Conservation (phyloP, 2,797 vertebrate genomes). For the Labeo calbasu region DNA sequence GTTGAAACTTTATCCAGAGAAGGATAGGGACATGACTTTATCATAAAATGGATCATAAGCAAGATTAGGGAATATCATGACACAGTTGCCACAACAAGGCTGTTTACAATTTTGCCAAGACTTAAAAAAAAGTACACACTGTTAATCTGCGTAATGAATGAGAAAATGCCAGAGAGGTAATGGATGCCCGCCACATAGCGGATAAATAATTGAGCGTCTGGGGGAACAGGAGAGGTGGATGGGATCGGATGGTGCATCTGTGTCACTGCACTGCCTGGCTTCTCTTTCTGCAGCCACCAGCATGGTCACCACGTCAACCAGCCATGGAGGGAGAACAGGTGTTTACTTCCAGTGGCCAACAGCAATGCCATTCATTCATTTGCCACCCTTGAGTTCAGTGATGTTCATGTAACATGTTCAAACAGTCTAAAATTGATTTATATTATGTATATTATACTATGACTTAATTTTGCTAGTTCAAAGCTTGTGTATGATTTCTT, state of each 20-base stretch:
- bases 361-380: not conserved
- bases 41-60: slow-evolving; percentile 37
- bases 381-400: not conserved
- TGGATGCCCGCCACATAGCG: slow-evolving; percentile 89
- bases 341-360: slow-evolving; percentile 23
- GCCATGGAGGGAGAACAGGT: slow-evolving; percentile 37
- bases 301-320: slow-evolving; percentile 20
- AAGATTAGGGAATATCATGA: slow-evolving; percentile 26
- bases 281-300: slow-evolving; percentile 67
- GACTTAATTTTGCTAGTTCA: not conserved
- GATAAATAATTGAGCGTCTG: slow-evolving; percentile 95
- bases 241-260: slow-evolving; percentile 85
- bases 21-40: slow-evolving; percentile 3
- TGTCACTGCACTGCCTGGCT: slow-evolving; percentile 71
- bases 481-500: not conserved
- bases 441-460: not conserved
- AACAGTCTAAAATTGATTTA: not conserved
- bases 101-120: slow-evolving; percentile 34
- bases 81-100: slow-evolving; percentile 13
- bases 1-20: slow-evolving; percentile 53
- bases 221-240: slow-evolving; percentile 88
- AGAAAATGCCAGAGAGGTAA: slow-evolving; percentile 89
- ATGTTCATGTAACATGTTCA: not conserved
- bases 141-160: slow-evolving; percentile 96
- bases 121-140: slow-evolving; percentile 64